Percentiles rank a stretch among this genome's conserved stretches.
These are phyloP conservation scores for Galleria mellonella DNA, from an alignment of 1,140 invertebrate species.

Conservation along the genomic window DNA sequence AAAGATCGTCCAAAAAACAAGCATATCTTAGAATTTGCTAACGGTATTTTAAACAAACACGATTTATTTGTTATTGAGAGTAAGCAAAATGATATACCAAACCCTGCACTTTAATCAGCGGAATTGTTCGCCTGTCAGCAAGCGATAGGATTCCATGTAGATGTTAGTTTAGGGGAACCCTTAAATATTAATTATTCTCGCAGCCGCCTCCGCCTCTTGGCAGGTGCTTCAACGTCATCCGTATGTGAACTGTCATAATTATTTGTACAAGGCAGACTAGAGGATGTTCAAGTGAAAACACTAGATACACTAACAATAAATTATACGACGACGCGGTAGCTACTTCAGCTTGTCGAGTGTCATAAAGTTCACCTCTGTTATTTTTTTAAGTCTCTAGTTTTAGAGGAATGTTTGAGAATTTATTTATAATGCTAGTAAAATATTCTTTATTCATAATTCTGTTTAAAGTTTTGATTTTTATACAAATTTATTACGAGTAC, in stretches of 20 bases:
- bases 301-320: constrained; percentile 22
- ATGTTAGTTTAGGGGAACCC: constrained; percentile 4
- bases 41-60: no score
- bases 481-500: no score
- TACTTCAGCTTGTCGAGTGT: neutral
- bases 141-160: neutral
- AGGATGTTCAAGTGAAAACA: constrained; percentile 37
- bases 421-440: no score
- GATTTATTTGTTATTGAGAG: no score
- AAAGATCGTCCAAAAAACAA: no score
- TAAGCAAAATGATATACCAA: constrained; percentile 4
- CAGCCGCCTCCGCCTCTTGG: constrained; percentile 7
- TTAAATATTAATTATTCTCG: constrained; percentile 12
- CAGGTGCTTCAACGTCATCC: constrained; percentile 29
- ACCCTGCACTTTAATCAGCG: constrained; percentile 1
- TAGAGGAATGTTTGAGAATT: no score
- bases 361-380: no score
- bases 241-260: constrained; percentile 54
- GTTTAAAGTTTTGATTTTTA: no score
- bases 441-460: no score
- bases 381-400: no score
- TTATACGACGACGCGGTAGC: constrained; percentile 1
- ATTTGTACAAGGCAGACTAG: constrained; percentile 37
- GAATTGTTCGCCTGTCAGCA: neutral
- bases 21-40: no score